These are phyloP conservation scores for Momotus momota DNA, from an alignment of 2,797 vertebrate genomes.

Conservation along the genomic window DNA sequence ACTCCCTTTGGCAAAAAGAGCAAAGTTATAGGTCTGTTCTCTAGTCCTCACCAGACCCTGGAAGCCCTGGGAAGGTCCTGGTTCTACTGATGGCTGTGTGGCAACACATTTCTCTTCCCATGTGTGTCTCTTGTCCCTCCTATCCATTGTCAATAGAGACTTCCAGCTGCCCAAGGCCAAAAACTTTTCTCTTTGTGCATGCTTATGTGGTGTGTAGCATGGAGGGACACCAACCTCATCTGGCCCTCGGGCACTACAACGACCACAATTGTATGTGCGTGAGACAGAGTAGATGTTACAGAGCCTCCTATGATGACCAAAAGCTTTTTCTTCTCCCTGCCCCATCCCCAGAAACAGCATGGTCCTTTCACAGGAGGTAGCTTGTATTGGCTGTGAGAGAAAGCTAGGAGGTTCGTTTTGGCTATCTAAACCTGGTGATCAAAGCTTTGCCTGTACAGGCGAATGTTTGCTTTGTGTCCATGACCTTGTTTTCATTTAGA, in stretches of 20 bases:
- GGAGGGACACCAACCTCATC: neutral
- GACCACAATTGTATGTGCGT: accelerated
- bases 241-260: neutral
- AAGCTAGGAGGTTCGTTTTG: neutral
- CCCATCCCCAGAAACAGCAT: neutral
- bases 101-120: neutral
- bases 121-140: accelerated
- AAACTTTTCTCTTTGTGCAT: neutral
- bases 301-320: neutral
- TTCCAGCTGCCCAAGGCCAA: neutral
- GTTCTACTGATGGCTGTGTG: neutral
- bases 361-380: neutral
- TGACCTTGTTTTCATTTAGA: neutral
- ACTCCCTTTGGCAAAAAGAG: neutral
- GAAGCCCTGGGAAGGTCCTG: neutral
- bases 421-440: neutral
- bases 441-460: neutral
- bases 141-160: neutral
- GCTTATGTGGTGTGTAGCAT: neutral
- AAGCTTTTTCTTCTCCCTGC: neutral
- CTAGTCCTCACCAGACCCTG: neutral
- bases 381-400: neutral
- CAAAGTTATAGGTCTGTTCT: neutral
- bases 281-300: neutral
- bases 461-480: neutral